Evolutionary conservation across 1,140 invertebrate genomes (phyloP).

Genomic region (Drosophila subobscura): DNA sequence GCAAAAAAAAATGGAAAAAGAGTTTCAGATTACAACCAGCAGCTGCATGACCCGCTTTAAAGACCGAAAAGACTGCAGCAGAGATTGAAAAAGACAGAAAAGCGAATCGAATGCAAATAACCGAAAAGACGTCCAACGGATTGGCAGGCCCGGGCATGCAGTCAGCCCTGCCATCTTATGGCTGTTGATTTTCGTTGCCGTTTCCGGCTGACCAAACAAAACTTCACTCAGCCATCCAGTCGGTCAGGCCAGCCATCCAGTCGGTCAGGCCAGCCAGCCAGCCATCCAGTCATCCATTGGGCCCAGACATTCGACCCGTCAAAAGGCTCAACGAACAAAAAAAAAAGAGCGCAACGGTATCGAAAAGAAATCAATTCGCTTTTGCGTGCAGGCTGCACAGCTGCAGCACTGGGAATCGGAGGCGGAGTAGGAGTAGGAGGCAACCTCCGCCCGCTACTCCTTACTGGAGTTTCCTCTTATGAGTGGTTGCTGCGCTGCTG

Average conservation of each 20-base stretch:
- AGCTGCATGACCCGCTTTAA: slow-evolving; percentile 58
- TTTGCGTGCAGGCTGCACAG: slow-evolving; percentile 61
- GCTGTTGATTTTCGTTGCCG: slow-evolving; percentile 46
- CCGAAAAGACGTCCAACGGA: slow-evolving; percentile 34
- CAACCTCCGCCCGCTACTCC: not conserved
- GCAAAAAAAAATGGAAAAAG: not conserved
- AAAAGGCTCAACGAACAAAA: too few relatives aligned
- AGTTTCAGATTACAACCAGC: slow-evolving; percentile 62
- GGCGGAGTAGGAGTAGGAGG: not conserved
- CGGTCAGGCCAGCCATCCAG: slow-evolving; percentile 30
- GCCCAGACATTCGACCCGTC: slow-evolving; percentile 8
- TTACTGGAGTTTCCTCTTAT: not conserved
- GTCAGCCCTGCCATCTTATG: slow-evolving; percentile 25
- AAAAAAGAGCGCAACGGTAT: slow-evolving; percentile 61
- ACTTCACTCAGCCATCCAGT: slow-evolving; percentile 55
- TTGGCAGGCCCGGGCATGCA: slow-evolving; percentile 27
- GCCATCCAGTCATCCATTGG: slow-evolving; percentile 47
- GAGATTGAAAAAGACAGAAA: not conserved
- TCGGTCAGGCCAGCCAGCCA: slow-evolving; percentile 11
- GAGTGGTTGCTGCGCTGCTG: slow-evolving; percentile 16
- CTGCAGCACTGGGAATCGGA: too few relatives aligned
- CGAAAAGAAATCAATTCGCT: slow-evolving; percentile 68
- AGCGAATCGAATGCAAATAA: slow-evolving; percentile 72
- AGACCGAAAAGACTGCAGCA: not conserved
- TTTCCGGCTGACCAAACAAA: slow-evolving; percentile 74